Evolutionary conservation across 1,140 invertebrate species (phyloP), one percentile per base, ranked within the genome.

Genomic region (Drosophila neocordata): DNA sequence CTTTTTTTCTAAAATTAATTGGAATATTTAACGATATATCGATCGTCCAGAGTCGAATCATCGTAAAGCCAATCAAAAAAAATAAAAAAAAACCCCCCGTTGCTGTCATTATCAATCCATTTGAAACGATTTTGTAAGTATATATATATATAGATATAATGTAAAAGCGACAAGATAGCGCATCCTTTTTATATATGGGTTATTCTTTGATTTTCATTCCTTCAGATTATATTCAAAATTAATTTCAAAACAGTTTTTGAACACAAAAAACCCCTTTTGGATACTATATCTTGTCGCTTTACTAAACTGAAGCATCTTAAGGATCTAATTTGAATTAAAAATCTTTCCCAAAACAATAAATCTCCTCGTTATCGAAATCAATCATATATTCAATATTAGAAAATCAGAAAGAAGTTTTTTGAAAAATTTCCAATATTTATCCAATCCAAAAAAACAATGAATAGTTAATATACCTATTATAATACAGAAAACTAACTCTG

Each of bases 11-110:
- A 5, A 22, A 9, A 35, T 24, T 27, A 24, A 4, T 24, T 35
- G 52, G 69, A 89, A 88, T 88, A 73, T 87, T 88, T 87, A 82
- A 77, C 27, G 80, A 69, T 81, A n/a, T 74, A 85, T 84, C 82
- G 82, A 6, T 31, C 57, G n/a, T n/a, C n/a, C n/a, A n/a, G n/a
- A 70, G 56, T 77, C 69, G n/a, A 62, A 66, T 62, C 61, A 74
- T 72, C 52, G 66, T 63, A 65, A 56, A 57, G 51, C 61, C 59
- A 65, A 60, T 60, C 37, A 44, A 15, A n/a, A 31, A 38, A 22
- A 70, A 34, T 27, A 63, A 59, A 31, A 48, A 64, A 56, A 57
- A 57, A 9, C 31, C 20, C n/a, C 31, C 38, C 63, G 27, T 51
- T 65, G 68, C 63, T 74, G 69, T 34, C 53, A 48, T 48, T 48